Percentiles rank a stretch among this genome's conserved stretches.
phyloP scores from a whole-genome alignment of 2,113 vertebrate genomes.

The Chlamydotis undulata region DNA sequence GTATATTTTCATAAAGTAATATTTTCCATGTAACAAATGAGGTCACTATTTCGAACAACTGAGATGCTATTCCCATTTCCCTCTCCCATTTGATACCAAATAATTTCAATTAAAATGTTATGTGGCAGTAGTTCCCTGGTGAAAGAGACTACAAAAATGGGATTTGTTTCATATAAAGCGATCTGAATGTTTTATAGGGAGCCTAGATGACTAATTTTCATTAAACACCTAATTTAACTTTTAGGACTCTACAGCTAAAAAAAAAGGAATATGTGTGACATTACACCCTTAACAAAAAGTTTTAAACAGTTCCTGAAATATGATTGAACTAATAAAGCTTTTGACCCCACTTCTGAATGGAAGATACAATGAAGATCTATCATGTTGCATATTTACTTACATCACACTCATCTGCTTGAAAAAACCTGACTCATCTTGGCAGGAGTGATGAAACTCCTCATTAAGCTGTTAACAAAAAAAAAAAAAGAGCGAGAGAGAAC shows the following conservation, averaged over 20 bases:
- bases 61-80: not conserved
- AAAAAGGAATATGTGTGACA: not conserved
- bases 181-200: not conserved
- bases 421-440: conserved; percentile 54
- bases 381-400: conserved; percentile 20
- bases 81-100: not conserved
- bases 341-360: not conserved
- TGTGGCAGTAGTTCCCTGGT: not conserved
- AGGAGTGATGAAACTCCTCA: conserved; percentile 60
- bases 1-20: not conserved
- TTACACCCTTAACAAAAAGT: not conserved
- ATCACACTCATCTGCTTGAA: conserved; percentile 54
- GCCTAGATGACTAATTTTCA: not conserved
- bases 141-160: not conserved
- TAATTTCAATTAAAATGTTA: not conserved
- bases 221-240: not conserved
- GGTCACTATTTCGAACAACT: not conserved
- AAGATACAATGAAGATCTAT: not conserved
- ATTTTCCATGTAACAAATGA: not conserved
- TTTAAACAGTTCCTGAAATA: not conserved
- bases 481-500: not conserved
- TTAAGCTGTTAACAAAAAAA: conserved; percentile 23
- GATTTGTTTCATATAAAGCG: not conserved
- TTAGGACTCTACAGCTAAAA: not conserved
- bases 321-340: not conserved